These are phyloP conservation scores for Charina bottae DNA, from an alignment of 2,113 vertebrate species.

Conservation along the genomic window DNA sequence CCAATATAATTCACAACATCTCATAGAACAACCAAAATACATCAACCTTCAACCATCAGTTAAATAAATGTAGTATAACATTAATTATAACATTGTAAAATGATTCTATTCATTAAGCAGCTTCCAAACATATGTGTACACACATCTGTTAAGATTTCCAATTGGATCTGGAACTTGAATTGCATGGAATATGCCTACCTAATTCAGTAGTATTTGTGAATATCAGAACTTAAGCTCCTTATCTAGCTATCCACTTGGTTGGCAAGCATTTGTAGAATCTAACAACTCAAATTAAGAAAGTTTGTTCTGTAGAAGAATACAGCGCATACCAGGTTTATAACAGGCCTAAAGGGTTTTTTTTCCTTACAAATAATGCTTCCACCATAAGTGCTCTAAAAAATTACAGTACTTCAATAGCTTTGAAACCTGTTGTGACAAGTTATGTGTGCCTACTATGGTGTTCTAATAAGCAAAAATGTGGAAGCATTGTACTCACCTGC, in stretches of 20 bases:
- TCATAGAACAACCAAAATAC: background rate
- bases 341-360: background rate
- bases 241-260: too few relatives aligned
- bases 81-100: background rate
- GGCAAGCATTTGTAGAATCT: background rate
- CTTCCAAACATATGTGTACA: background rate
- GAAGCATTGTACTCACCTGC: background rate
- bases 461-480: background rate
- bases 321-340: conserved; percentile 3
- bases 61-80: too few relatives aligned
- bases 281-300: background rate
- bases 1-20: background rate
- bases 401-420: background rate
- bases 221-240: too few relatives aligned
- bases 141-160: too few relatives aligned
- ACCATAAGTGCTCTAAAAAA: background rate
- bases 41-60: background rate
- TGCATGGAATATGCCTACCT: too few relatives aligned
- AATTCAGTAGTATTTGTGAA: too few relatives aligned
- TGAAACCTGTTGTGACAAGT: conserved; percentile 8
- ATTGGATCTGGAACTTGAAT: too few relatives aligned
- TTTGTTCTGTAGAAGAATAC: background rate
- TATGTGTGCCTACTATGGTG: background rate
- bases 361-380: background rate
- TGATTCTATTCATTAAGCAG: background rate